These are phyloP conservation scores for Pyrocephalus nanus DNA, from an alignment of 2,797 vertebrate species.

Conservation along the genomic window DNA sequence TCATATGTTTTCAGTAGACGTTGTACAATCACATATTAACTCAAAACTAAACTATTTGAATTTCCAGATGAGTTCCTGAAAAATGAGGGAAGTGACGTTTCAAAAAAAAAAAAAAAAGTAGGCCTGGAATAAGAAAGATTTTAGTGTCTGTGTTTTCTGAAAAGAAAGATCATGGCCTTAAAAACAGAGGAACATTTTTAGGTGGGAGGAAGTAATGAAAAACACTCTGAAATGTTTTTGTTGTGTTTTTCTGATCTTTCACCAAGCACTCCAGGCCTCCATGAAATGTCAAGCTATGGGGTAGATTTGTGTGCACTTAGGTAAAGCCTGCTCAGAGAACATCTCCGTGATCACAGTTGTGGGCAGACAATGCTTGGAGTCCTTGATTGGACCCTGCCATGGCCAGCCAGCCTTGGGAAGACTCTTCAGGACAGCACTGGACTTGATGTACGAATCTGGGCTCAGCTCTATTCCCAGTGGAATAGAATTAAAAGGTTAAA, in stretches of 20 bases:
- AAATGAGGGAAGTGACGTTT: neutral
- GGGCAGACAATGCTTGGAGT: neutral
- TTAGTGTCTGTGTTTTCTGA: neutral
- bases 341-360: neutral
- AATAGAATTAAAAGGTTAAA: neutral
- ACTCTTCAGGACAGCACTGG: neutral
- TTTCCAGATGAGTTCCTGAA: neutral
- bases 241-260: conserved; percentile 55
- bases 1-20: neutral
- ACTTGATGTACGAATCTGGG: neutral
- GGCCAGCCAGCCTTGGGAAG: neutral
- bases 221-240: conserved; percentile 12
- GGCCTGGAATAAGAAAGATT: neutral
- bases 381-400: neutral
- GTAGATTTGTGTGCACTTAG: neutral
- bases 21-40: neutral
- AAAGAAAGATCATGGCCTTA: neutral
- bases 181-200: conserved; percentile 18
- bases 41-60: neutral
- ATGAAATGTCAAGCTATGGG: neutral
- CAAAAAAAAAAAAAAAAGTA: neutral
- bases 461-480: neutral
- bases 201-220: conserved; percentile 30
- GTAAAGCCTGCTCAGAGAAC: neutral
- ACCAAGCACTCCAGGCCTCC: neutral